Evolutionary conservation across 2,888 invertebrate genomes (phyloP), one percentile per base, ranked within the genome.

Genomic region (Noctua comes): DNA sequence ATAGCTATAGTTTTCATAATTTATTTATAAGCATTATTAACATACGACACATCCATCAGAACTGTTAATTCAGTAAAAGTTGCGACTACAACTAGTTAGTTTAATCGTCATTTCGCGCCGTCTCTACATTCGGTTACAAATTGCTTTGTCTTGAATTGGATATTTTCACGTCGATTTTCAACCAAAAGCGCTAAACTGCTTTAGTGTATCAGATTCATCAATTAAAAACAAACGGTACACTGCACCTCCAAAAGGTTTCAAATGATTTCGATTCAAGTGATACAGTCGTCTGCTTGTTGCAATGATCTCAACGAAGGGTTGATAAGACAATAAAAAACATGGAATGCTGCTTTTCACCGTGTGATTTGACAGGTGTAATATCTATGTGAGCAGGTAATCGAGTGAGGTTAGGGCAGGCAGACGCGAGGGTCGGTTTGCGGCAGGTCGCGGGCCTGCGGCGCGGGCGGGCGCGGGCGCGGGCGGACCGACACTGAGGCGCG

Each of bases 381-480:
- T 90, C 78, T 89, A 86, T 86, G 91, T 92, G 90, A 90, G 89
- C 91, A 92, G 93, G 91, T 92, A 91, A 92, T 91, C 91, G 90
- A 94, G 93, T 94, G 94, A 95, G 95, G 95, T 96, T 95, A 95
- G 93, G 93, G 91, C 89, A 87, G 89, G 91, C 88, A 88, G 91
- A 90, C 91, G 93, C 91, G 89, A 92, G 92, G 92, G 91, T 92
- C 90, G 91, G 91, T 90, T 93, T 94, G 94, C 94, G 94, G 95
- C 94, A 93, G 94, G 95, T 94, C 94, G 94, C 92, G 93, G 91
- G 92, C 93, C 91, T 91, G 93, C 92, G 92, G 95, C 94, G 94
- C 94, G 93, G 94, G 95, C 94, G 96, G 95, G 95, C 93, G 95
- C 95, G 95, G 95, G 95, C 94, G 96, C 95, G 95, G 95, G 96